Evolutionary conservation across 2,888 invertebrate species (phyloP), one percentile per base, ranked within the genome.

Genomic region (Ormia ochracea): DNA sequence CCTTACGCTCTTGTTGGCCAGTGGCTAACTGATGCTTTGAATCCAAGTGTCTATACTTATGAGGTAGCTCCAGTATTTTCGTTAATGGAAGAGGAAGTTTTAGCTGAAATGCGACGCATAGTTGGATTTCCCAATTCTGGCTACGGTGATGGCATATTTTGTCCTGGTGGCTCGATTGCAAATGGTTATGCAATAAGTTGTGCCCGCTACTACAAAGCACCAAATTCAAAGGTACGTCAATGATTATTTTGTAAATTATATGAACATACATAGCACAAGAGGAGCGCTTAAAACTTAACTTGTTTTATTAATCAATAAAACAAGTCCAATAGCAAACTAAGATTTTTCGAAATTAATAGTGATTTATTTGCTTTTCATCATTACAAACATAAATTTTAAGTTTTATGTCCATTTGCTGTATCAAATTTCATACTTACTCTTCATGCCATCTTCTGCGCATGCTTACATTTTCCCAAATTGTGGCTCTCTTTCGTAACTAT

Each of bases 141-240:
- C 0, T 81, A 83, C 23, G 96, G 96, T 0, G 96, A 96, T 87
- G 96, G 96, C 0, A 94, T 97, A 74, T 96, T 96, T 88, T 95
- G 95, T 86, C 96, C 96, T 0, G 97, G 97, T 38, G 97, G 97
- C 0, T 96, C 96, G 0, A 93, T 96, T 85, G 94, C 96, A 4
- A 97, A 97, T 87, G 96, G 96, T 63, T 96, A 96, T 85, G 96
- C 95, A n/a, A 95, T 97, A 74, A 96, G 95, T 86, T 93, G 96
- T 84, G 96, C 97, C 1, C 91, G 97, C 69, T 93, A 93, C 86
- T 90, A 92, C 86, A 92, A 91, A 83, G 92, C 92, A 85, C 95
- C 96, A 0, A 93, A 95, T 82, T 91, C 94, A 74, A 96, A 96
- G 93, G 95, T 94, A 83, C 72, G 41, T 38, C 19, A 54, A 31